A percentile compares a stretch with the other conserved stretches of the same genome.
These are phyloP conservation scores for Spicauda simplicius DNA, from an alignment of 2,888 invertebrate genomes.

Conservation along the genomic window DNA sequence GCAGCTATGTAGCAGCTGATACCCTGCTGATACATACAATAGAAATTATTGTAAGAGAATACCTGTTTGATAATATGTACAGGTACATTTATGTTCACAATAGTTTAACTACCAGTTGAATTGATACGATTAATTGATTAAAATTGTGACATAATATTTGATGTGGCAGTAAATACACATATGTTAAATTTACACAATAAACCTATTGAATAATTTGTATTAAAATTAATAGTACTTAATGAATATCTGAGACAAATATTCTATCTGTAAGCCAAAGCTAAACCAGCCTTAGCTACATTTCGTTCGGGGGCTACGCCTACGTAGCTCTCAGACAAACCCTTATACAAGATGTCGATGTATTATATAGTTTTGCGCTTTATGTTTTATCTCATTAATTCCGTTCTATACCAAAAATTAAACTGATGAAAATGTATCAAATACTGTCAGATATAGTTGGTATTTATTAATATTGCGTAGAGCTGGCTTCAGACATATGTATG, in stretches of 20 bases:
- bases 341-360: neutral
- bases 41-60: neutral
- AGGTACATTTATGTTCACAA: neutral
- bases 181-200: neutral
- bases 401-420: no score
- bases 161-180: neutral
- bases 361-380: neutral
- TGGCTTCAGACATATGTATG: no score
- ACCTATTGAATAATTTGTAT: neutral
- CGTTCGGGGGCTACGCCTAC: slow-evolving; percentile 17
- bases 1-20: neutral
- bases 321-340: neutral
- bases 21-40: neutral
- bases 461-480: no score
- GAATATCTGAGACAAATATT: neutral
- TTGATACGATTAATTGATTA: neutral
- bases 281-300: neutral
- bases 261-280: neutral
- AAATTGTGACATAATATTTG: neutral
- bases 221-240: neutral
- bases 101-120: neutral
- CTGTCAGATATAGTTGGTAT: no score
- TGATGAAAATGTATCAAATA: no score
- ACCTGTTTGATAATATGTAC: neutral
- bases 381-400: no score